A percentile compares a stretch with the other conserved stretches of the same genome.
Evolutionary conservation across 1,140 invertebrate species (phyloP).

Genomic region (Hylaeus volcanicus): DNA sequence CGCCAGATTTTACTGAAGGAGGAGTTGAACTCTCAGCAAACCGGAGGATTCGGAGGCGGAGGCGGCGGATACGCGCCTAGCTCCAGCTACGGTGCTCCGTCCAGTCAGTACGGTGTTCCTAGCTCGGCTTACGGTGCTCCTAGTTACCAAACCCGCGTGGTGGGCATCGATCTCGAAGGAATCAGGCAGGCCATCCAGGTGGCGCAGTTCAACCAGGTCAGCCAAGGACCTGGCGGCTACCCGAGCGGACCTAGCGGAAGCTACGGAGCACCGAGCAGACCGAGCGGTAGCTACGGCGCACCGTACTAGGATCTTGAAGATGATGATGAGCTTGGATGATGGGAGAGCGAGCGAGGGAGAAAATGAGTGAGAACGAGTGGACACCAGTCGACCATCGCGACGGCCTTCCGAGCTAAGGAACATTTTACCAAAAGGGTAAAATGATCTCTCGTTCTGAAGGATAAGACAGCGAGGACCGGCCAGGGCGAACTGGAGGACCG

Average conservation of each 20-base stretch:
- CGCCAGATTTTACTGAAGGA: slow-evolving; percentile 90
- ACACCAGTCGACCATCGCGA: slow-evolving; percentile 53
- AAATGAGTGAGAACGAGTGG: slow-evolving; percentile 54
- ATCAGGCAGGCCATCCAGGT: slow-evolving; percentile 89
- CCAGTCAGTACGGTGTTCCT: slow-evolving; percentile 83
- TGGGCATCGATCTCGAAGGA: slow-evolving; percentile 88
- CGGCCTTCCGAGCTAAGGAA: slow-evolving; percentile 50
- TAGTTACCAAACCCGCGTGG: slow-evolving; percentile 82
- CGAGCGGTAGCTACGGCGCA: slow-evolving; percentile 74
- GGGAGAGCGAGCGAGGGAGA: slow-evolving; percentile 45
- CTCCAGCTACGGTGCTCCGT: slow-evolving; percentile 81
- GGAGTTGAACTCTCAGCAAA: slow-evolving; percentile 84
- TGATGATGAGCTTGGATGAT: slow-evolving; percentile 26
- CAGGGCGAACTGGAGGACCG: not conserved
- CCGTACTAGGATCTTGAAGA: slow-evolving; percentile 61
- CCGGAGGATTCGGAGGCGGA: slow-evolving; percentile 75
- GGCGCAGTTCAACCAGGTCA: slow-evolving; percentile 85
- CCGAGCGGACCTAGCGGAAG: slow-evolving; percentile 81
- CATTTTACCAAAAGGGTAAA: not conserved
- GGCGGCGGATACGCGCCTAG: slow-evolving; percentile 72
- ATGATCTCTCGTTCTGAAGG: not conserved
- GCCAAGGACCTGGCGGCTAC: slow-evolving; percentile 78
- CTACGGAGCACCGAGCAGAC: slow-evolving; percentile 79
- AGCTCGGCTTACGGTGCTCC: slow-evolving; percentile 83
- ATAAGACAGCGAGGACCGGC: not conserved